Evolutionary conservation across 2,113 vertebrate genomes (phyloP).

Genomic region (Gambusia holbrooki): DNA sequence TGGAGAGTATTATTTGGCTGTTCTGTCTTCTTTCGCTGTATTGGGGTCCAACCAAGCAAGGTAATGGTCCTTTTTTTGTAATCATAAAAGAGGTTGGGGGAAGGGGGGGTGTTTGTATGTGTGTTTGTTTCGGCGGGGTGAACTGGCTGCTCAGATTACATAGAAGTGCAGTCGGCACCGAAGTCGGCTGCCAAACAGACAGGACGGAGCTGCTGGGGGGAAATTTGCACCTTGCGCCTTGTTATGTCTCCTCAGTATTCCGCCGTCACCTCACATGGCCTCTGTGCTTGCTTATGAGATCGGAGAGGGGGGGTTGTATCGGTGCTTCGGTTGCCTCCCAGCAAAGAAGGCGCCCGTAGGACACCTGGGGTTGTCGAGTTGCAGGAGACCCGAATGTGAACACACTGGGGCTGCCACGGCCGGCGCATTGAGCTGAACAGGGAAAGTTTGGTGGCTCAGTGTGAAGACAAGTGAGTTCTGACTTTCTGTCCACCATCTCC

Average conservation of each 20-base stretch:
- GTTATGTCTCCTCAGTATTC: slow-evolving; percentile 9
- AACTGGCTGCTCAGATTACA: slow-evolving; percentile 39
- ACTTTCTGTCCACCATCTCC: too few relatives aligned
- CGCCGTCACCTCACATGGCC: slow-evolving; percentile 58
- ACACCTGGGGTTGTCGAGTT: neutral
- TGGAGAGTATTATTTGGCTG: slow-evolving; percentile 78
- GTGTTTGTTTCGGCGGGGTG: slow-evolving; percentile 5
- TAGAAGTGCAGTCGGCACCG: slow-evolving; percentile 46
- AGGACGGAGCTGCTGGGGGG: slow-evolving; percentile 27
- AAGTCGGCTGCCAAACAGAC: slow-evolving; percentile 39
- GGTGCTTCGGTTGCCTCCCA: neutral
- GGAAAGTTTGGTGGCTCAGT: slow-evolving; percentile 19
- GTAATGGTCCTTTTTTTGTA: slow-evolving; percentile 61
- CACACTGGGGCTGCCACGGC: slow-evolving; percentile 34
- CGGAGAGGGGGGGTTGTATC: slow-evolving; percentile 1
- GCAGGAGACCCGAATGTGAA: slow-evolving; percentile 27
- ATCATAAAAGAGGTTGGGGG: neutral
- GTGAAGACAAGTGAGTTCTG: neutral
- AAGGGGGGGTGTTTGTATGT: neutral
- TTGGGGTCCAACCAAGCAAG: slow-evolving; percentile 77
- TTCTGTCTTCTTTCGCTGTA: slow-evolving; percentile 80
- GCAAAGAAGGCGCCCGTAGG: neutral
- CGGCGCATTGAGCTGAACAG: slow-evolving; percentile 22
- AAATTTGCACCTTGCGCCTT: slow-evolving; percentile 70
- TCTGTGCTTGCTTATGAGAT: slow-evolving; percentile 11